These are phyloP conservation scores for Glaucopsyche alexis DNA, from an alignment of 2,888 invertebrate genomes.

Conservation along the genomic window DNA sequence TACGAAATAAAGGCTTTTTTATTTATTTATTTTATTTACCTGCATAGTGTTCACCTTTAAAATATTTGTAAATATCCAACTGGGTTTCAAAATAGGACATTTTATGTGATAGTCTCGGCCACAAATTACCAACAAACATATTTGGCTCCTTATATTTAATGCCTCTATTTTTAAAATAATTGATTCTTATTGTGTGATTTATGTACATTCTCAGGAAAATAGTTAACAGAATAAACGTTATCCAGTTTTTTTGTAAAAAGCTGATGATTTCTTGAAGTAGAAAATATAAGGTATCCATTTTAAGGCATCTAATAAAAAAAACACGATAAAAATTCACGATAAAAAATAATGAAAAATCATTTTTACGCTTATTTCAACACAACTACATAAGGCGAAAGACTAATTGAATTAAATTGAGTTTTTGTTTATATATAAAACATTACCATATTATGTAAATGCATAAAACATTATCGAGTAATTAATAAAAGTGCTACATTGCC, in stretches of 20 bases:
- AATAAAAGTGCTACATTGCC: neutral
- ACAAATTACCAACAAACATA: slow-evolving; percentile 73
- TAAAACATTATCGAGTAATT: neutral
- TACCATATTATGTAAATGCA: too few relatives aligned
- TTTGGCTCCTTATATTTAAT: slow-evolving; percentile 67
- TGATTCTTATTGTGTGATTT: slow-evolving; percentile 68
- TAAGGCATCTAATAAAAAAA: neutral
- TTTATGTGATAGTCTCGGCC: slow-evolving; percentile 61
- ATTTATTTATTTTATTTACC: too few relatives aligned
- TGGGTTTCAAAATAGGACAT: slow-evolving; percentile 73
- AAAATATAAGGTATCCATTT: neutral
- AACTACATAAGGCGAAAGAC: neutral
- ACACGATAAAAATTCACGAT: neutral
- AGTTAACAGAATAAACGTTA: slow-evolving; percentile 54
- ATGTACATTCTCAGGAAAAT: slow-evolving; percentile 58
- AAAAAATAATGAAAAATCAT: neutral
- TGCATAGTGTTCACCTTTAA: slow-evolving; percentile 69
- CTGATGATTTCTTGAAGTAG: slow-evolving; percentile 38
- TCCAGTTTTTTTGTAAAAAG: slow-evolving; percentile 62
- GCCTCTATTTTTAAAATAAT: slow-evolving; percentile 69
- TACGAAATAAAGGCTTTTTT: too few relatives aligned
- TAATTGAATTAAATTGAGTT: too few relatives aligned
- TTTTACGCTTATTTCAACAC: neutral
- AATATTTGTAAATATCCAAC: slow-evolving; percentile 64
- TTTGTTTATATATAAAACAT: too few relatives aligned